Conservation (phyloP, 2,888 invertebrate genomes). For the Scaptomyza tumidula region DNA sequence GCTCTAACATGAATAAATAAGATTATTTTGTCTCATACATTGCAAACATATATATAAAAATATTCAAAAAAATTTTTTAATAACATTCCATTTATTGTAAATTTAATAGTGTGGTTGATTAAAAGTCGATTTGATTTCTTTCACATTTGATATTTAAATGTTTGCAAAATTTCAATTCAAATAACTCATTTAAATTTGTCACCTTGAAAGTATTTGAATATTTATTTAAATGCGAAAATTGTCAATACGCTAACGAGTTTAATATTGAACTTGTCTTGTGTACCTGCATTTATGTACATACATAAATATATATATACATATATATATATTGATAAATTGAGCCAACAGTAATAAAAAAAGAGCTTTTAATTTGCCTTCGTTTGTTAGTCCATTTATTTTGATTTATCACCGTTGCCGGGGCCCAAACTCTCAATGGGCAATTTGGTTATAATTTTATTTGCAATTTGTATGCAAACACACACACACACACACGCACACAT, state of each 20-base stretch:
- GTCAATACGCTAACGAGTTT: conserved; percentile 6
- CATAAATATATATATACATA: neutral
- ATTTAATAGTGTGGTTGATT: neutral
- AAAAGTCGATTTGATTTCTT: neutral
- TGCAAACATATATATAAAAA: no score
- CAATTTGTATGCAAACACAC: conserved; percentile 25
- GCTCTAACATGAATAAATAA: no score
- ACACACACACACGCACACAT: neutral
- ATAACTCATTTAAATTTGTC: neutral
- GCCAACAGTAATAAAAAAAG: neutral
- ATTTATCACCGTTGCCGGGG: conserved; percentile 55
- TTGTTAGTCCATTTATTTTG: conserved; percentile 61
- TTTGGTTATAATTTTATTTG: conserved; percentile 65
- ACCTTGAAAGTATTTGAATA: neutral
- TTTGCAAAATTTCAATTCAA: neutral
- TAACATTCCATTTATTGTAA: neutral
- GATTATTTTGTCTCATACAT: no score
- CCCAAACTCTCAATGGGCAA: conserved; percentile 42
- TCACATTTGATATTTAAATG: neutral
- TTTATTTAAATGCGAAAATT: conserved; percentile 2
- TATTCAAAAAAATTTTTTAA: no score
- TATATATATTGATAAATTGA: conserved; percentile 5
- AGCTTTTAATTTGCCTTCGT: conserved; percentile 37
- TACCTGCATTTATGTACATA: neutral
- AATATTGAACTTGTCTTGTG: neutral